These are phyloP conservation scores for Notiomystis cincta DNA, from an alignment of 2,113 vertebrate genomes.

Conservation along the genomic window DNA sequence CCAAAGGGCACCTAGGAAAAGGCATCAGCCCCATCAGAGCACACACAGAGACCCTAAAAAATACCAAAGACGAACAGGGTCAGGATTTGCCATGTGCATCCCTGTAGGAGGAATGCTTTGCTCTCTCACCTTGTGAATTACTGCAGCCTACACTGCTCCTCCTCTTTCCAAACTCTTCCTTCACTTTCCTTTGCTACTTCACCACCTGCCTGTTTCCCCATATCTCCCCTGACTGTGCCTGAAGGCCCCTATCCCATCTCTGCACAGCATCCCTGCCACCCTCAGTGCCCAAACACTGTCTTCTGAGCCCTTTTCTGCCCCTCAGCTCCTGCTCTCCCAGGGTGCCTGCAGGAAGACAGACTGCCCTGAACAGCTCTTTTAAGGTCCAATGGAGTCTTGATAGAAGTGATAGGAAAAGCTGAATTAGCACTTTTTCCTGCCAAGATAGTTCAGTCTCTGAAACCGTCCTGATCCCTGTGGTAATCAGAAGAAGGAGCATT, in stretches of 20 bases:
- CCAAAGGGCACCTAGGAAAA: neutral
- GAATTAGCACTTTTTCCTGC: conserved; percentile 26
- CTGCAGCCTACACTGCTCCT: neutral
- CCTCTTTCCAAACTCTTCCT: neutral
- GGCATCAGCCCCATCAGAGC: neutral
- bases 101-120: neutral
- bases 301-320: neutral
- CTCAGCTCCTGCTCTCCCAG: neutral
- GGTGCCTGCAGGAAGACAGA: neutral
- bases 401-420: neutral
- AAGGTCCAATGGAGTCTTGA: neutral
- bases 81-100: neutral
- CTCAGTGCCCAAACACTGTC: neutral
- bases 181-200: neutral
- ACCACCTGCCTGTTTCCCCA: neutral
- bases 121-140: neutral
- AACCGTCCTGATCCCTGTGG: neutral
- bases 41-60: neutral
- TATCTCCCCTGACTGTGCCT: neutral
- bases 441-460: neutral
- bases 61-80: neutral
- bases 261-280: neutral
- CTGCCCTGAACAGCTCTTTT: neutral
- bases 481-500: neutral
- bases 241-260: neutral